Conservation (phyloP, 2,888 invertebrate genomes). For the Dorcus parallelipipedus region DNA sequence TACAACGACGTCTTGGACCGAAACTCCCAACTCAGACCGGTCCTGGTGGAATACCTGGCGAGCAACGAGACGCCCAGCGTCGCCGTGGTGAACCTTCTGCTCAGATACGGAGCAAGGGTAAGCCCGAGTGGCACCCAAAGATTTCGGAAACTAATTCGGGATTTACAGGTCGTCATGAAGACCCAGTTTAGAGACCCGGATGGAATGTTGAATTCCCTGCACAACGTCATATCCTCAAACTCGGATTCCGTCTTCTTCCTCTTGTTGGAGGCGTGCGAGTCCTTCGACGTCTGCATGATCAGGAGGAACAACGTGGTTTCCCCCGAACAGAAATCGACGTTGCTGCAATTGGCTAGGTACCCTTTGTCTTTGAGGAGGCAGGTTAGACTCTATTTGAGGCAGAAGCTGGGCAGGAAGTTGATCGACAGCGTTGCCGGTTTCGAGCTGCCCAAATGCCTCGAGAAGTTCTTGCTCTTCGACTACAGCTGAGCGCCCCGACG, state of each 20-base stretch:
- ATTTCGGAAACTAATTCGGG: background rate
- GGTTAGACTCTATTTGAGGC: constrained; percentile 53
- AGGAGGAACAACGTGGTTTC: constrained; percentile 65
- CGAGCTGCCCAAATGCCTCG: constrained; percentile 63
- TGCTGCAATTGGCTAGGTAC: constrained; percentile 63
- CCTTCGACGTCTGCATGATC: constrained; percentile 78
- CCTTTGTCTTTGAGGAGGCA: constrained; percentile 68
- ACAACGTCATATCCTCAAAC: constrained; percentile 60
- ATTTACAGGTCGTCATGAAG: constrained; percentile 68
- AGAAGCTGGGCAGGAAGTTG: constrained; percentile 54
- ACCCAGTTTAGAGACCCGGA: constrained; percentile 81
- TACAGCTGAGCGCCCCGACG: constrained; percentile 48
- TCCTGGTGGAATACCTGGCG: constrained; percentile 78
- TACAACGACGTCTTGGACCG: constrained; percentile 72
- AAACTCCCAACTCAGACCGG: constrained; percentile 64
- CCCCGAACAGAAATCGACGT: constrained; percentile 60
- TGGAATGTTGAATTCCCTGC: constrained; percentile 76
- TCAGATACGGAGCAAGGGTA: constrained; percentile 75
- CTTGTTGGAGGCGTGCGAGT: constrained; percentile 70
- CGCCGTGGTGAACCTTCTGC: constrained; percentile 64
- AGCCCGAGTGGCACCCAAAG: constrained; percentile 23
- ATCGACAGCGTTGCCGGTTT: constrained; percentile 57
- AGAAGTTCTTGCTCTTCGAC: constrained; percentile 68
- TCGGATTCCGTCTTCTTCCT: constrained; percentile 63
- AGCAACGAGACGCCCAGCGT: constrained; percentile 67